These are phyloP conservation scores for Brachionichthys hirsutus DNA, from an alignment of 2,113 vertebrate genomes.

Conservation along the genomic window DNA sequence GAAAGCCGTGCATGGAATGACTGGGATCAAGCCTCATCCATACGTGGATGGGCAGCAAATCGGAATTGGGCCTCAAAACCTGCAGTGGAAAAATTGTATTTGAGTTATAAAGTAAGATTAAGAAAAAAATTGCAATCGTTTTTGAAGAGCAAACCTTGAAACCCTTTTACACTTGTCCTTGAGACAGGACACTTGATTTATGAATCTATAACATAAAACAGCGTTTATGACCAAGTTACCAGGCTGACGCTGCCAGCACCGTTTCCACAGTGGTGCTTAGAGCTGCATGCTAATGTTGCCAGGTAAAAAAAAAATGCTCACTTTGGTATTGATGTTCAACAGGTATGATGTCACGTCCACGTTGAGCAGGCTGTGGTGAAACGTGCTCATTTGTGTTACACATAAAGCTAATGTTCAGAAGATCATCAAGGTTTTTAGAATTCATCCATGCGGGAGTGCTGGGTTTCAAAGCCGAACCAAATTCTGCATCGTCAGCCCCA, in stretches of 20 bases:
- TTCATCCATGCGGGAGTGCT: background rate
- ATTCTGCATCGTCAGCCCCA: too few relatives aligned
- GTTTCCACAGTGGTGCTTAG: background rate
- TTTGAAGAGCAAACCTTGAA: slow-evolving; percentile 7
- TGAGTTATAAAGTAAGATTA: slow-evolving; percentile 13
- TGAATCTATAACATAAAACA: background rate
- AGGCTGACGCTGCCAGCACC: background rate
- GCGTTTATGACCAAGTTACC: background rate
- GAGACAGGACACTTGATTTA: background rate
- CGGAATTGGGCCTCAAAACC: too few relatives aligned
- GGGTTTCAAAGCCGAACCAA: background rate
- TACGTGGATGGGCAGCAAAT: too few relatives aligned
- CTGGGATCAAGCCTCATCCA: too few relatives aligned
- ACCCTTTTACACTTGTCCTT: background rate
- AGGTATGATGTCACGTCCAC: background rate
- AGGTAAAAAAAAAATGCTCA: background rate
- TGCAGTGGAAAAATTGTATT: background rate
- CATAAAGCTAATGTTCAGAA: background rate
- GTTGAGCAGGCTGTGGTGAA: background rate
- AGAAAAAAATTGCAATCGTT: slow-evolving; percentile 5
- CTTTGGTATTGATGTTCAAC: background rate
- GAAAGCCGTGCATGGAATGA: too few relatives aligned
- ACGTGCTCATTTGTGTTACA: background rate
- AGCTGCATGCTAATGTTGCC: background rate
- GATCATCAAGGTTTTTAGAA: background rate